Evolutionary conservation across 2,888 invertebrate genomes (phyloP).

Genomic region (Diloba caeruleocephala): DNA sequence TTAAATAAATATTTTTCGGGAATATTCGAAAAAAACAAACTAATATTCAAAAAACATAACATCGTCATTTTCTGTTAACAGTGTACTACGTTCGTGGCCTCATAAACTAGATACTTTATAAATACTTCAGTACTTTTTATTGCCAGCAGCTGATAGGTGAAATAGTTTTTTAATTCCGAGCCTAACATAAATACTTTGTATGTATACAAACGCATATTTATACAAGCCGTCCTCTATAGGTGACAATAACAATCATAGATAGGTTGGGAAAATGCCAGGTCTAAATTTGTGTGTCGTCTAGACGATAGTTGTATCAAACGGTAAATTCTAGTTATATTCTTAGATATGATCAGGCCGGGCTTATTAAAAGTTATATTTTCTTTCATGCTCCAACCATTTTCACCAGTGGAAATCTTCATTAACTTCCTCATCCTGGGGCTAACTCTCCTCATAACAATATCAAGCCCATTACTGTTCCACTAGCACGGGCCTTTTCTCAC

Average conservation of each 20-base stretch:
- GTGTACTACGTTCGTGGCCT: too few species aligned
- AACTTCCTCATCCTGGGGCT: too few species aligned
- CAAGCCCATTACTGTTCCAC: too few species aligned
- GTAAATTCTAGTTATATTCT: background rate
- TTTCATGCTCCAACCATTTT: too few species aligned
- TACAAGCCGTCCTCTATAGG: conserved; percentile 11
- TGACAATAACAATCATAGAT: conserved; percentile 23
- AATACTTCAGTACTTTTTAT: background rate
- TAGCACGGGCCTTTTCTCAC: too few species aligned
- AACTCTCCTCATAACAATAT: too few species aligned
- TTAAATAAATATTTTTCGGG: too few species aligned
- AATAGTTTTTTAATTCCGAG: conserved; percentile 1
- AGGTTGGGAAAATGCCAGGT: conserved; percentile 32
- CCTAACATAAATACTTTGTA: conserved; percentile 7
- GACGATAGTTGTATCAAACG: conserved; percentile 18
- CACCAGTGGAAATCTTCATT: too few species aligned
- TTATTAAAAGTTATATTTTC: too few species aligned
- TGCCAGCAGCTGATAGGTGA: background rate
- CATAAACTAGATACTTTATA: background rate
- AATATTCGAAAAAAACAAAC: too few species aligned
- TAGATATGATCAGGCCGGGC: too few species aligned
- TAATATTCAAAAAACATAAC: conserved; percentile 23
- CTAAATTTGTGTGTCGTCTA: conserved; percentile 34
- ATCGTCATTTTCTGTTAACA: too few species aligned
- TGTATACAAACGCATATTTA: conserved; percentile 25